phyloP scores from a whole-genome alignment of 2,797 vertebrate genomes.

The Choloepus didactylus region DNA sequence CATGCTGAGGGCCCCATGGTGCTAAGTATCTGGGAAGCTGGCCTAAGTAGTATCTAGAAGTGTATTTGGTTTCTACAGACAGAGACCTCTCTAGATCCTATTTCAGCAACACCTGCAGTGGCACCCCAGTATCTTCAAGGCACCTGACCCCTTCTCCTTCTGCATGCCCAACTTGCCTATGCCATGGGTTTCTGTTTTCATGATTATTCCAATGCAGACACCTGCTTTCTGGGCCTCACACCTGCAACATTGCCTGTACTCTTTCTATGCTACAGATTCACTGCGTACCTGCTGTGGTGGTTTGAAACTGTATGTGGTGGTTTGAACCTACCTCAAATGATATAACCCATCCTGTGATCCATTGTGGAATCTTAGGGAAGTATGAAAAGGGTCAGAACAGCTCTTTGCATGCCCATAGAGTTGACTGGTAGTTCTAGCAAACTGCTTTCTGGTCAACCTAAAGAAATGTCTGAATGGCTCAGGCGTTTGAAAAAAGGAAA shows the following conservation, averaged over 20 bases:
- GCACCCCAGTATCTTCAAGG: too few species aligned
- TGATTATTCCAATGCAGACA: background rate
- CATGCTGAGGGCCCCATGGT: too few species aligned
- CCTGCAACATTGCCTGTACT: background rate
- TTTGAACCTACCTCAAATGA: background rate
- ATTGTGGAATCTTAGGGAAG: background rate
- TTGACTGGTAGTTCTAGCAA: constrained; percentile 39
- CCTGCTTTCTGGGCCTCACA: background rate
- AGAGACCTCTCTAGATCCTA: background rate
- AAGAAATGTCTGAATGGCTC: constrained; percentile 26
- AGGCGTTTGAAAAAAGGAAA: constrained; percentile 4
- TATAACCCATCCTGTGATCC: background rate
- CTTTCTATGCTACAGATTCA: background rate
- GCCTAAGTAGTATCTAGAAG: background rate
- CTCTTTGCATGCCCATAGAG: background rate
- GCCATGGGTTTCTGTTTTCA: background rate
- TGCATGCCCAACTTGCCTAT: background rate
- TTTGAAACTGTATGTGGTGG: too few species aligned
- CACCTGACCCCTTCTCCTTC: background rate
- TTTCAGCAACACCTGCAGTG: background rate
- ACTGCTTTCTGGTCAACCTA: background rate
- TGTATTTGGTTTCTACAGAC: background rate
- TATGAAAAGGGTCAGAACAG: background rate
- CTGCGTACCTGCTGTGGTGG: background rate
- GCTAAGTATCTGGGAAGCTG: background rate